Evolutionary conservation across 2,797 vertebrate species (phyloP), one percentile per base, ranked within the genome.

Genomic region (Sparus aurata): DNA sequence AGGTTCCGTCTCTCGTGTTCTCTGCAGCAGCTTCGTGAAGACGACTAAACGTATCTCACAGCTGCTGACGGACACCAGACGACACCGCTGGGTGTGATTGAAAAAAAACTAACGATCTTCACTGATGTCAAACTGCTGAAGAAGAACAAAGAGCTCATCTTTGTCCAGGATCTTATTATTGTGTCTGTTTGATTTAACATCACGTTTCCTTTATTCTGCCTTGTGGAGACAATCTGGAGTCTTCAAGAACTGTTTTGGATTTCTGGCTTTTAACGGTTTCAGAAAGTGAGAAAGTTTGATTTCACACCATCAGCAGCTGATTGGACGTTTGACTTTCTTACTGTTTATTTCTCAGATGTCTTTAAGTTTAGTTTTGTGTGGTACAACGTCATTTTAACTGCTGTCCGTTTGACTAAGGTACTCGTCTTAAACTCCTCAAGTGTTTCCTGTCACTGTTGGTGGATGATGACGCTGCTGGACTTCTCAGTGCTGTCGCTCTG

Each of bases 381-480:
- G 87, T 87, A 85, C 87, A 68, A 2, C 4, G 4, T 73, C 12
- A 0, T 62, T 67, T 50, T n/a, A 72, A 4, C 64, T 38, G 69
- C 75, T 66, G 84, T 0, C 34, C 55, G 10, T 54, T 54, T 4
- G 18, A 10, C 41, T n/a, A 2, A 2, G 85, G 85, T 89, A 82
- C 90, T 61, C 23, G 0, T 71, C 30, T 18, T 1, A 27, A 27
- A 27, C 27, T 27, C 3, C 27, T 27, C 27, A 10, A 12, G 3
- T 55, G 30, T 61, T 73, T 63, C 6, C 53, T 45, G 15, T 68
- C 54, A 0, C 7, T n/a, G 65, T 34, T 67, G 22, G 54, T 52
- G 12, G 58, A 63, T 16, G 11, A 1, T 16, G 52, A 27, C 20
- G 69, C 67, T 74, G 54, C 65, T 71, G 65, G 43, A 47, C 49